Evolutionary conservation across 2,797 vertebrate species (phyloP).

Genomic region (Labeo calbasu): DNA sequence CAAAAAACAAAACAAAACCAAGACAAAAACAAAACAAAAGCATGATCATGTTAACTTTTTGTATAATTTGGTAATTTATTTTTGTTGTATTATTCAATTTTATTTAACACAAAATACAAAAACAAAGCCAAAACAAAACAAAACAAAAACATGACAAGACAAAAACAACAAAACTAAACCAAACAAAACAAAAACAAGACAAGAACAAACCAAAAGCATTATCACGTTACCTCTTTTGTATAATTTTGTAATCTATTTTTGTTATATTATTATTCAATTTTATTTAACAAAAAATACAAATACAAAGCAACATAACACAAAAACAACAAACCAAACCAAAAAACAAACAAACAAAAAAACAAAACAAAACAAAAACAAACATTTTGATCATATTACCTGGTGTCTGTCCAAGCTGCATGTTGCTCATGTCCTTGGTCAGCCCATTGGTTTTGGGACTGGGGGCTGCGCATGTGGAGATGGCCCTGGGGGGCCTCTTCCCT

Average conservation of each 20-base stretch:
- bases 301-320: background rate
- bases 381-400: slow-evolving; percentile 76
- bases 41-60: too few species aligned
- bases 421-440: slow-evolving; percentile 92
- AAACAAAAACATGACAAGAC: too few species aligned
- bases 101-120: too few species aligned
- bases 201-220: too few species aligned
- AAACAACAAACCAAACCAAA: background rate
- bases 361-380: background rate
- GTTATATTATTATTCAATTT: background rate
- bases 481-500: slow-evolving; percentile 91
- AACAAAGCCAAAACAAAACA: too few species aligned
- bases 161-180: too few species aligned
- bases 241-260: background rate
- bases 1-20: background rate
- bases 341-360: background rate
- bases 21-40: background rate
- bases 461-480: slow-evolving; percentile 87
- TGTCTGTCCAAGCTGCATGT: slow-evolving; percentile 87
- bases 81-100: too few species aligned
- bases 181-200: too few species aligned
- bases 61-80: too few species aligned
- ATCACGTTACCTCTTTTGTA: too few species aligned
- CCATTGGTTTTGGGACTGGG: slow-evolving; percentile 93
- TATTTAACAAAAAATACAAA: background rate